Percentiles rank a stretch among this genome's conserved stretches.
These are phyloP conservation scores for Nematolebias whitei DNA, from an alignment of 2,113 vertebrate species.

Conservation along the genomic window DNA sequence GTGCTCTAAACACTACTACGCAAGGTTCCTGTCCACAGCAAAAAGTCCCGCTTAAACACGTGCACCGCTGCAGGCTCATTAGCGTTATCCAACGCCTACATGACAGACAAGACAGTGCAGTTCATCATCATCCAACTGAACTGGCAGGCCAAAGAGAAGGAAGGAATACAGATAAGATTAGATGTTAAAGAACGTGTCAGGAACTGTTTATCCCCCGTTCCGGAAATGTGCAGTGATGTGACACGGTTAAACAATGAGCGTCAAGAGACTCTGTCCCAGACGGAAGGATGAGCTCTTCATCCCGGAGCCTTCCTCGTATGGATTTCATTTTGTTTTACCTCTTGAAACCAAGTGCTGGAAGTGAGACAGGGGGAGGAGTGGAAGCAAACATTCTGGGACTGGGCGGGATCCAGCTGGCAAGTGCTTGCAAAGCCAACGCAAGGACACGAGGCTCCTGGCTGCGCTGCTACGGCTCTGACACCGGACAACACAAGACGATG, in stretches of 20 bases:
- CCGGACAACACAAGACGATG: conserved; percentile 57
- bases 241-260: conserved; percentile 40
- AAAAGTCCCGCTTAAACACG: conserved; percentile 40
- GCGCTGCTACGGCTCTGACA: conserved; percentile 65
- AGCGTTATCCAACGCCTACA: conserved; percentile 40
- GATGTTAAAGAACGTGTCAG: conserved; percentile 19
- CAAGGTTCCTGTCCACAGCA: conserved; percentile 29
- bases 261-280: conserved; percentile 31
- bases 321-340: conserved; percentile 63
- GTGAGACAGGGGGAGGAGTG: conserved; percentile 46
- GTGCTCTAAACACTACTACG: conserved; percentile 57
- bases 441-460: conserved; percentile 74
- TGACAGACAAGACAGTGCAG: conserved; percentile 41
- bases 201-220: conserved; percentile 37
- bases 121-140: conserved; percentile 57
- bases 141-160: conserved; percentile 25
- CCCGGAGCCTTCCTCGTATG: conserved; percentile 38
- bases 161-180: conserved; percentile 48
- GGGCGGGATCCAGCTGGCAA: conserved; percentile 72
- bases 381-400: conserved; percentile 64
- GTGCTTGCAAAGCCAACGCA: conserved; percentile 62
- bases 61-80: conserved; percentile 31
- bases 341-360: conserved; percentile 54
- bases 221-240: conserved; percentile 40
- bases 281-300: conserved; percentile 49